Evolutionary conservation across 2,888 invertebrate genomes (phyloP), one percentile per base, ranked within the genome.

Genomic region (Atrina japonica): DNA sequence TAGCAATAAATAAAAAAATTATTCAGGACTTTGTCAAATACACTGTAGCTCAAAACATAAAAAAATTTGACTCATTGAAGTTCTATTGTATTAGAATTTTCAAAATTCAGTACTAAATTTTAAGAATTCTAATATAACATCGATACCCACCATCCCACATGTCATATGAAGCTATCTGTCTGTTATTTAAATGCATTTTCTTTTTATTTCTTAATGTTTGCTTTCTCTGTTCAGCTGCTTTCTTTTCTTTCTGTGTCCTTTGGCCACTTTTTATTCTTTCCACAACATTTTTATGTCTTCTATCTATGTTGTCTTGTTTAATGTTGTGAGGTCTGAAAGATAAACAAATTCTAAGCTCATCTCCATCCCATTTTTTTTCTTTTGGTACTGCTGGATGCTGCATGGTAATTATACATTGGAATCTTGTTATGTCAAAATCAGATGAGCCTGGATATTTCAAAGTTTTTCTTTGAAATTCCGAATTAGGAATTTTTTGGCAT

Each of bases 141-240:
- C 45, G 16, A 29, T 21, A 53, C 53, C 35, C 47, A 43, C 47
- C 47, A 21, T 63, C 79, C 85, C 85, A 85, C 7, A 85, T 60
- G 55, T 85, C 82, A 69, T 74, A 82, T 6, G 65, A 49, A 18
- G 78, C 73, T 16, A 27, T 53, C n/a, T n/a, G n/a, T n/a, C n/a
- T n/a, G n/a, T n/a, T n/a, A n/a, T n/a, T n/a, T n/a, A n/a, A n/a
- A n/a, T n/a, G n/a, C n/a, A n/a, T 66, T 23, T 68, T 49, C 40
- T 25, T 50, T 50, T 66, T 66, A 23, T 50, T 49, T 65, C 59
- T 53, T 5, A 53, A 53, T 9, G 77, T 71, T 52, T 40, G 52
- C 47, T 66, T 55, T 53, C 78, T 73, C 55, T 82, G 76, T 65
- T 77, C 55, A 29, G 70, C 52, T 23, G 76, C 73, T 25, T 67